These are phyloP conservation scores for Hirudinaria manillensis DNA, from an alignment of 2,888 invertebrate genomes.

Conservation along the genomic window DNA sequence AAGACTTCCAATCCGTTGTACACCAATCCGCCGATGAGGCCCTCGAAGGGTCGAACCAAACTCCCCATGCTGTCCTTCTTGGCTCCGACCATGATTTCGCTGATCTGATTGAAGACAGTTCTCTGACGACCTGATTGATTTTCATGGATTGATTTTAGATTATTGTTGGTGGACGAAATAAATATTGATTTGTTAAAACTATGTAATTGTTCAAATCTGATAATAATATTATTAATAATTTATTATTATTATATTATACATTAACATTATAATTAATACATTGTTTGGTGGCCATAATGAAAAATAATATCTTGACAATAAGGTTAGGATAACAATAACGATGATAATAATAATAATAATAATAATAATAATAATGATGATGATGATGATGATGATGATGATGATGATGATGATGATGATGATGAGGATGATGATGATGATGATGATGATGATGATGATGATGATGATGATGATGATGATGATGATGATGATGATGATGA, in stretches of 20 bases:
- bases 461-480: slow-evolving; percentile 29
- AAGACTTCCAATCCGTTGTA: slow-evolving; percentile 12
- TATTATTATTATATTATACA: no score
- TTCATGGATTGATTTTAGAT: no score
- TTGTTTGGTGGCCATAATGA: no score
- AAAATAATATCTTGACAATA: no score
- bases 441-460: slow-evolving; percentile 17
- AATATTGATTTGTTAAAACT: no score
- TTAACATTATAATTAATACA: no score
- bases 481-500: slow-evolving; percentile 27
- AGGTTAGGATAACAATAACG: no score
- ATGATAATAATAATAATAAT: no score
- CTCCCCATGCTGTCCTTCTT: slow-evolving; percentile 51
- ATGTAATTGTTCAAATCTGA: no score
- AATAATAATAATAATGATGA: no score
- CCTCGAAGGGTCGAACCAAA: slow-evolving; percentile 73
- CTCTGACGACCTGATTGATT: slow-evolving; percentile 67
- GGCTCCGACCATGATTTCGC: slow-evolving; percentile 80
- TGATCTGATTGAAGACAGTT: slow-evolving; percentile 83
- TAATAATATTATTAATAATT: no score
- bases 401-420: slow-evolving; percentile 24
- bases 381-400: slow-evolving; percentile 27
- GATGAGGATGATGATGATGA: slow-evolving; percentile 20
- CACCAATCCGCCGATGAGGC: slow-evolving; percentile 66
- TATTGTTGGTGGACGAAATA: no score